A percentile compares a stretch with the other conserved stretches of the same genome.
Conservation (phyloP, 37 sponge, comb jelly and placozoan genomes). For the Lycopodina hypogea region DNA sequence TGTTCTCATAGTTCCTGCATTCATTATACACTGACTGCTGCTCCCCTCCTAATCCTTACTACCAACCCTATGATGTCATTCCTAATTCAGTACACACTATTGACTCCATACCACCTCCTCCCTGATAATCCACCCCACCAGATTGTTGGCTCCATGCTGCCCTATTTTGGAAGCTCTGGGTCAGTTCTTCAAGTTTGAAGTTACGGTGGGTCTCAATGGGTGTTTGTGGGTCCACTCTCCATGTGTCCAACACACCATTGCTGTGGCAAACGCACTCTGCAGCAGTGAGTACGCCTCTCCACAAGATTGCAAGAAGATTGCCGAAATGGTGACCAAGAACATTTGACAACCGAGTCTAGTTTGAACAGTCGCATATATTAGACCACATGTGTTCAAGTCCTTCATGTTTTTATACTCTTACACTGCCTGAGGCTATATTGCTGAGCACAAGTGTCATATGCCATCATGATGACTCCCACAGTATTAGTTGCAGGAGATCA, state of each 20-base stretch:
- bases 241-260: slow-evolving; percentile 63
- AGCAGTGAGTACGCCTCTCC: slow-evolving; percentile 50
- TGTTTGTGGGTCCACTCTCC: slow-evolving; percentile 81
- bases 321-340: neutral
- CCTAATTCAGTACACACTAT: neutral
- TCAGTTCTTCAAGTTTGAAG: slow-evolving; percentile 70
- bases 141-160: slow-evolving; percentile 43
- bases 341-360: neutral
- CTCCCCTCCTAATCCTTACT: neutral
- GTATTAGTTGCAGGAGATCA: too few relatives aligned
- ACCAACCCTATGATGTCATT: neutral
- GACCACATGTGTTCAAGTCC: too few relatives aligned
- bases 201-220: slow-evolving; percentile 89
- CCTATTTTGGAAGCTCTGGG: slow-evolving; percentile 45
- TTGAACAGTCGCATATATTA: too few relatives aligned
- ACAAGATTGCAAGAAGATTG: slow-evolving; percentile 32
- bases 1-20: too few relatives aligned
- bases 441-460: too few relatives aligned
- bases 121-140: slow-evolving; percentile 4
- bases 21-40: too few relatives aligned
- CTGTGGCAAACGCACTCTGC: slow-evolving; percentile 54
- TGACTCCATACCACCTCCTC: neutral
- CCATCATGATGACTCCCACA: too few relatives aligned
- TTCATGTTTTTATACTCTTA: too few relatives aligned
- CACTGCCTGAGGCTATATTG: too few relatives aligned